Percentiles rank a stretch among this genome's conserved stretches.
These are phyloP conservation scores for Paedocypris sp. DNA, from an alignment of 2,113 vertebrate genomes.

Conservation along the genomic window DNA sequence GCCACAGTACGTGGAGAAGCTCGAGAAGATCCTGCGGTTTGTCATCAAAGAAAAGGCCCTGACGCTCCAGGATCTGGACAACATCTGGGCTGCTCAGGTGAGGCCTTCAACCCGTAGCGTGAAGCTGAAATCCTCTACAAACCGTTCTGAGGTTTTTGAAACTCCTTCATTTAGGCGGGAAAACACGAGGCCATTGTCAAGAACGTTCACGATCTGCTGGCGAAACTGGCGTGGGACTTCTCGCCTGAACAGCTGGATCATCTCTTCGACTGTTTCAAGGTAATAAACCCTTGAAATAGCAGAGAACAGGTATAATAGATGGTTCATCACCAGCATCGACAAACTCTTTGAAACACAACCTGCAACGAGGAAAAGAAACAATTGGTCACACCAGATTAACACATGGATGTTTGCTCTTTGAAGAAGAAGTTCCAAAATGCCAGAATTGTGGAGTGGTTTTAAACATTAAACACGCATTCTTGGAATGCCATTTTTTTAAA, in stretches of 20 bases:
- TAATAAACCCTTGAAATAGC: conserved; percentile 40
- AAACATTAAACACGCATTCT: too few species aligned
- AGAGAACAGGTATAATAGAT: not conserved
- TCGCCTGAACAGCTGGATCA: conserved; percentile 98
- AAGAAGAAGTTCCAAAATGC: too few species aligned
- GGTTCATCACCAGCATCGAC: not conserved
- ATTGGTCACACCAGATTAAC: too few species aligned
- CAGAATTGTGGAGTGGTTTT: too few species aligned
- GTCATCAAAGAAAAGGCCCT: conserved; percentile 98
- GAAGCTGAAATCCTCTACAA: too few species aligned
- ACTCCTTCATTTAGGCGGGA: too few species aligned
- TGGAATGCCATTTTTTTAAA: too few species aligned
- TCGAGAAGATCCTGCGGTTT: conserved; percentile 97
- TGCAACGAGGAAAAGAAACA: too few species aligned
- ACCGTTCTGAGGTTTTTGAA: too few species aligned
- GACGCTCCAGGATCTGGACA: conserved; percentile 95
- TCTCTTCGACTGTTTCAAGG: conserved; percentile 98
- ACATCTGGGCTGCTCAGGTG: conserved; percentile 99
- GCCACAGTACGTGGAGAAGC: conserved; percentile 97
- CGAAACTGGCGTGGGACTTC: conserved; percentile 98
- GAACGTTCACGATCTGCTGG: conserved; percentile 94
- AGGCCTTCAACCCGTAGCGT: not conserved
- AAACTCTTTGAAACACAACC: too few species aligned
- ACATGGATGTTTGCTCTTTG: too few species aligned
- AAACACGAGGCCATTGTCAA: conserved; percentile 99